phyloP scores from a whole-genome alignment of 2,113 vertebrate species.

The Penelope pileata region DNA sequence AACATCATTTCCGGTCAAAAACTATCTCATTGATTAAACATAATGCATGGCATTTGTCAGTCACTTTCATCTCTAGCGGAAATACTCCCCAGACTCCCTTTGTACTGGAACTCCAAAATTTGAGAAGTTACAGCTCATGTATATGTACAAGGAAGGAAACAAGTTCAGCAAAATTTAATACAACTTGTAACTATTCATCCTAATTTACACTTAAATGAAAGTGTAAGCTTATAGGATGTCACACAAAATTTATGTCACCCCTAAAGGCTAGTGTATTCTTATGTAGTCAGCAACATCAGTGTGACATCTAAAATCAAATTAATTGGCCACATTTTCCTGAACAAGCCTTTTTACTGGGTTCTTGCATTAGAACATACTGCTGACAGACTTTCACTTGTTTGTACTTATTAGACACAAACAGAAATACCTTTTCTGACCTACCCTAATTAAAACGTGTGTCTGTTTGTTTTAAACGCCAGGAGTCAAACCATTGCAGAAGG shows the following conservation, averaged over 20 bases:
- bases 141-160: background rate
- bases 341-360: background rate
- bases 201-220: background rate
- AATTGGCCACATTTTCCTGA: background rate
- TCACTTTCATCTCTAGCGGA: background rate
- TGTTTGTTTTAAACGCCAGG: background rate
- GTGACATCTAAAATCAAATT: background rate
- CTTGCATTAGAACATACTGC: background rate
- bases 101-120: background rate
- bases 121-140: background rate
- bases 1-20: background rate
- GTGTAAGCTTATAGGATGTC: background rate
- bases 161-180: background rate
- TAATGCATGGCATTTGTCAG: background rate
- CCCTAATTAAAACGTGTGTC: background rate
- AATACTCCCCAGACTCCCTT: background rate
- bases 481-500: background rate
- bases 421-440: background rate
- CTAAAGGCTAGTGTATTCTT: background rate
- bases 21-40: background rate
- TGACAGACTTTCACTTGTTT: background rate
- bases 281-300: background rate
- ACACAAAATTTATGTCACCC: background rate
- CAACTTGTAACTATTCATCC: background rate
- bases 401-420: background rate